A percentile compares a stretch with the other conserved stretches of the same genome.
These are phyloP conservation scores for Apteryx owenii DNA, from an alignment of 2,113 vertebrate genomes.

Conservation along the genomic window DNA sequence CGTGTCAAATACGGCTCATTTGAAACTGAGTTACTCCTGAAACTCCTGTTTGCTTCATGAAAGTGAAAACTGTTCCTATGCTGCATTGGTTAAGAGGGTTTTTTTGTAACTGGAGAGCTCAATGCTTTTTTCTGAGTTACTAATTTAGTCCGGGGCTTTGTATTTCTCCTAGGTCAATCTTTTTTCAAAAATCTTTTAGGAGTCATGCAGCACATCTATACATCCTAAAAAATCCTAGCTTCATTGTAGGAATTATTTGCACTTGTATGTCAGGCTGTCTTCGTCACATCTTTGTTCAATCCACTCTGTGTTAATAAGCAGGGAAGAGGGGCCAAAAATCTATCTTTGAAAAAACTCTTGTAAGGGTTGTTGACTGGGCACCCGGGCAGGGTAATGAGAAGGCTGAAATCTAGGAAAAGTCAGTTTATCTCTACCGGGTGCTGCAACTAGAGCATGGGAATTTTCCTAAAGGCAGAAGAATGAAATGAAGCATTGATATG, in stretches of 20 bases:
- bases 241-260: neutral
- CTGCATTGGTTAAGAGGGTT: neutral
- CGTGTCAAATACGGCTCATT: slow-evolving; percentile 5
- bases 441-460: slow-evolving; percentile 28
- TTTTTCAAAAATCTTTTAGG: neutral
- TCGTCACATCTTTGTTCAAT: neutral
- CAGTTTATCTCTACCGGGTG: neutral
- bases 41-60: slow-evolving; percentile 33
- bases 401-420: neutral
- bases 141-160: neutral
- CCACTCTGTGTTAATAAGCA: neutral
- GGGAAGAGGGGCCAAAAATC: neutral
- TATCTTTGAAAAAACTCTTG: neutral
- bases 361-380: neutral
- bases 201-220: neutral
- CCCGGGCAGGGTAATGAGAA: neutral
- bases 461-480: slow-evolving; percentile 38
- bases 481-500: slow-evolving; percentile 40
- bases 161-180: neutral
- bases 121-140: neutral
- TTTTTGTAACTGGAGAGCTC: slow-evolving; percentile 12
- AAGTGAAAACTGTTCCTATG: slow-evolving; percentile 25
- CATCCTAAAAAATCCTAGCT: neutral
- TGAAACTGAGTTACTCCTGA: slow-evolving; percentile 28
- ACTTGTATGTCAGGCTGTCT: neutral